phyloP scores from a whole-genome alignment of 2,797 vertebrate genomes.

The Tapera naevia region DNA sequence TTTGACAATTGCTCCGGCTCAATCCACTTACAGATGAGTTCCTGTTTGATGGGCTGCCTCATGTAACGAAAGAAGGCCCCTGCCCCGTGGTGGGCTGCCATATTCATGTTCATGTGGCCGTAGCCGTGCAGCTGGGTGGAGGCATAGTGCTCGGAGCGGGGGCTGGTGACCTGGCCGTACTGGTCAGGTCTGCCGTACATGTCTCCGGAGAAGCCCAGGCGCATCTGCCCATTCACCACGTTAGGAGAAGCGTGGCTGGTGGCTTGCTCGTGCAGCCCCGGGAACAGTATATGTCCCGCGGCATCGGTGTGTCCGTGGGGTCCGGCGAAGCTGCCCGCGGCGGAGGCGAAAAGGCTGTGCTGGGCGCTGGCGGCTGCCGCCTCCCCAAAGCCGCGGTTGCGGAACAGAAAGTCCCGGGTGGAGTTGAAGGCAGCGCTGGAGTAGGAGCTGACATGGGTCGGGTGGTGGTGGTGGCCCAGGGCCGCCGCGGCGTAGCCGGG shows the following conservation, averaged over 20 bases:
- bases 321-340: slow-evolving; percentile 90
- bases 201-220: slow-evolving; percentile 98
- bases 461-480: slow-evolving; percentile 94
- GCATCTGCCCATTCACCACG: slow-evolving; percentile 98
- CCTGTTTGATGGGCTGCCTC: slow-evolving; percentile 96
- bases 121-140: slow-evolving; percentile 97
- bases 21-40: slow-evolving; percentile 98
- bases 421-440: slow-evolving; percentile 98
- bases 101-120: slow-evolving; percentile 98
- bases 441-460: slow-evolving; percentile 96
- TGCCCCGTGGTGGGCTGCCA: slow-evolving; percentile 97
- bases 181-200: slow-evolving; percentile 97
- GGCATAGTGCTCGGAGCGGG: slow-evolving; percentile 95
- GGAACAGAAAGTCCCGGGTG: slow-evolving; percentile 98
- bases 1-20: slow-evolving; percentile 96
- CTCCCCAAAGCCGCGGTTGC: slow-evolving; percentile 97
- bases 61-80: slow-evolving; percentile 98
- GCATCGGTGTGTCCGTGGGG: slow-evolving; percentile 94
- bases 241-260: slow-evolving; percentile 93
- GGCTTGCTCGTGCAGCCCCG: slow-evolving; percentile 96
- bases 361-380: slow-evolving; percentile 89
- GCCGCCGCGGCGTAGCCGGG: slow-evolving; percentile 94
- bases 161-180: slow-evolving; percentile 96
- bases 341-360: slow-evolving; percentile 74
- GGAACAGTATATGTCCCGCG: slow-evolving; percentile 96